These are phyloP conservation scores for Cosmopolites sordidus DNA, from an alignment of 2,888 invertebrate genomes.

Conservation along the genomic window DNA sequence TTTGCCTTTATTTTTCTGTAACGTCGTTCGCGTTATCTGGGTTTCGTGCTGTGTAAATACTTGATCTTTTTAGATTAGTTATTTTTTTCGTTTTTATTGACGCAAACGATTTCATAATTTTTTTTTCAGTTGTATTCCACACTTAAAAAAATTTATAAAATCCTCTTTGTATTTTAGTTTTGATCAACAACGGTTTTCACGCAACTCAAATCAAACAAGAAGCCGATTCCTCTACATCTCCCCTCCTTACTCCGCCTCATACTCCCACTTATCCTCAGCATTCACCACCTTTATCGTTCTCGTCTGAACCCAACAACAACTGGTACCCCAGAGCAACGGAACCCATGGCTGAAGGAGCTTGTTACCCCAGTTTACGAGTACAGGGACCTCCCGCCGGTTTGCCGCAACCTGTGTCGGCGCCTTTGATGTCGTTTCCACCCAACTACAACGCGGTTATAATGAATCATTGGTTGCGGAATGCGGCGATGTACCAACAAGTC, in stretches of 20 bases:
- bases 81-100: too few relatives aligned
- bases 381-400: slow-evolving; percentile 4
- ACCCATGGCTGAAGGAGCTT: slow-evolving; percentile 4
- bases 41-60: too few relatives aligned
- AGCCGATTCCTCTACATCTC: slow-evolving; percentile 46
- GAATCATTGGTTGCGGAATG: slow-evolving; percentile 71
- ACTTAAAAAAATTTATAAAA: too few relatives aligned
- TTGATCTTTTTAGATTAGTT: too few relatives aligned
- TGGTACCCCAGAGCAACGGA: slow-evolving; percentile 39
- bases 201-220: slow-evolving; percentile 44
- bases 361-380: background rate
- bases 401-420: background rate
- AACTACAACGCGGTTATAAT: slow-evolving; percentile 58
- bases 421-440: slow-evolving; percentile 22
- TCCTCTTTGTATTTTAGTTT: slow-evolving; percentile 1
- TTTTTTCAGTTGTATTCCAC: too few relatives aligned
- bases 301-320: slow-evolving; percentile 24
- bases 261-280: slow-evolving; percentile 59
- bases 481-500: slow-evolving; percentile 62
- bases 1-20: too few relatives aligned
- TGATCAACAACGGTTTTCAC: background rate
- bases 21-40: too few relatives aligned
- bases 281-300: slow-evolving; percentile 36
- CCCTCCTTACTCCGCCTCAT: slow-evolving; percentile 67
- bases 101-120: too few relatives aligned